Percentiles rank a stretch among this genome's conserved stretches.
Conservation (phyloP, 2,797 vertebrate genomes). For the Clarias laeviceps region DNA sequence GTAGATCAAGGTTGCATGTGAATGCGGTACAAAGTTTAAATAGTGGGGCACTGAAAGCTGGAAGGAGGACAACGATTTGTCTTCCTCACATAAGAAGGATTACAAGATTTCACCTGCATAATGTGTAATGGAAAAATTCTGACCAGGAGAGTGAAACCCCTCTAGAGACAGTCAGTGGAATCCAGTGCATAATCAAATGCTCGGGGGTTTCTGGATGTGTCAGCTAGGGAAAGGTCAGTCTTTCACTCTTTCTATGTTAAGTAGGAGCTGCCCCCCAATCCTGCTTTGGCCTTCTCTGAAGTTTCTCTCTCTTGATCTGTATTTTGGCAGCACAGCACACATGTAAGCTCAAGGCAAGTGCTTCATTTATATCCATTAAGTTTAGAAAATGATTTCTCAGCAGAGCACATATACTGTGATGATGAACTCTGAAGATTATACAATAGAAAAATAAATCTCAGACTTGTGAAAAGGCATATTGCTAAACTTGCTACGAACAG, state of each 20-base stretch:
- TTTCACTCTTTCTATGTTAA: conserved; percentile 31
- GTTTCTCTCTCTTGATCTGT: conserved; percentile 18
- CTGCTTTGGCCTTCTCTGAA: conserved; percentile 42
- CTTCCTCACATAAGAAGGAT: conserved; percentile 7
- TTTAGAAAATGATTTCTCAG: conserved; percentile 62
- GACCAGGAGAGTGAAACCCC: conserved; percentile 35
- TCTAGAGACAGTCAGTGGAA: conserved; percentile 33
- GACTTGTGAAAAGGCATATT: conserved; percentile 18
- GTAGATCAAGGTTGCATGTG: background rate
- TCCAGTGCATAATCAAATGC: conserved; percentile 45
- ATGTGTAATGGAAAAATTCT: conserved; percentile 47
- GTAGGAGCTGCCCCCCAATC: conserved; percentile 44
- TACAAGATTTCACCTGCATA: conserved; percentile 23
- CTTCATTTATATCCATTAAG: conserved; percentile 66
- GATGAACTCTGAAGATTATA: conserved; percentile 45
- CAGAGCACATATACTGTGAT: conserved; percentile 32
- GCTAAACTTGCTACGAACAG: conserved; percentile 6
- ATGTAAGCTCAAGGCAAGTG: conserved; percentile 56
- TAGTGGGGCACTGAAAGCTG: background rate
- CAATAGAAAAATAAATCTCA: conserved; percentile 22
- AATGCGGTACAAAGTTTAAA: background rate
- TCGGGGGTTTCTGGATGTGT: conserved; percentile 46
- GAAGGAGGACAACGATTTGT: background rate
- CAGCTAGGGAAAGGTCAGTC: conserved; percentile 55
- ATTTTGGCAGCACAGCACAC: conserved; percentile 27